Conservation (phyloP, 2,113 vertebrate species). For the Colaptes auratus region DNA sequence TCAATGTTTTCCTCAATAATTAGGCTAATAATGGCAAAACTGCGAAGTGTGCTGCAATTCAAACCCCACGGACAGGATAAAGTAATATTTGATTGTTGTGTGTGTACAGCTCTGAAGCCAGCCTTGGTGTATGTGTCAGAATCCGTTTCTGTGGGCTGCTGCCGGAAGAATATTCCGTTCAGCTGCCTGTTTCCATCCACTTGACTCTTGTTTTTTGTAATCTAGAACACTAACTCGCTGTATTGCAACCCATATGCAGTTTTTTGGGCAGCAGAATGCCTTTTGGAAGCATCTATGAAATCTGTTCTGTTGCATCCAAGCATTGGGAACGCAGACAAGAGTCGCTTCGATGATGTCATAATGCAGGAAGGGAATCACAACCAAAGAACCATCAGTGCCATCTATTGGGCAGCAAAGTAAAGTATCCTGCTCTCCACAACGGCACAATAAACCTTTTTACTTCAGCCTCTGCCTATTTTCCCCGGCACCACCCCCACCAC, state of each 20-base stretch:
- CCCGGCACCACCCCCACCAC: background rate
- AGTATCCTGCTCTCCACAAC: background rate
- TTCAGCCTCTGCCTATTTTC: background rate
- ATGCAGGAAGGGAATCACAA: background rate
- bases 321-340: background rate
- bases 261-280: conserved; percentile 25
- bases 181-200: background rate
- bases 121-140: background rate
- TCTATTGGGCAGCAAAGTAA: conserved; percentile 77
- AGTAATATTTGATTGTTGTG: background rate
- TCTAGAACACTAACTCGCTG: background rate
- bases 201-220: background rate
- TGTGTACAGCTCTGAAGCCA: background rate
- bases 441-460: background rate
- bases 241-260: background rate
- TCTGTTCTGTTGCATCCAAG: background rate
- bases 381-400: conserved; percentile 77
- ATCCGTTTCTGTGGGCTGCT: background rate
- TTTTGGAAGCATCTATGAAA: conserved; percentile 13
- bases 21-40: background rate
- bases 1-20: background rate
- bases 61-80: background rate
- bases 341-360: background rate
- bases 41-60: background rate
- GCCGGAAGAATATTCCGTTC: background rate